These are phyloP conservation scores for Rhinophrynus dorsalis DNA, from an alignment of 2,797 vertebrate genomes.

Conservation along the genomic window DNA sequence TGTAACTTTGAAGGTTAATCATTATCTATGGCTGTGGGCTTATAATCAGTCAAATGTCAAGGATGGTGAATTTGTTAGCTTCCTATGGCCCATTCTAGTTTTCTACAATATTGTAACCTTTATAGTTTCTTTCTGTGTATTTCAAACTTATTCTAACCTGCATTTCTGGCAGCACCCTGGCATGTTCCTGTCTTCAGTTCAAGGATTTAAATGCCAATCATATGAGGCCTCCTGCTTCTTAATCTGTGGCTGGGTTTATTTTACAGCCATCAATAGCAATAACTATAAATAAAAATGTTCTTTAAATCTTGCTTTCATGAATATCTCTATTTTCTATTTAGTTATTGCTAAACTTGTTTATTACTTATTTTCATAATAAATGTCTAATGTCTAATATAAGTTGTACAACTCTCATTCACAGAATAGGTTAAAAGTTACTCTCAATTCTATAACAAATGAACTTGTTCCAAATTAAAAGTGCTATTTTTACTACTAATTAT, in stretches of 20 bases:
- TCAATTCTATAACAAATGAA: no score
- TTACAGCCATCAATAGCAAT: not conserved
- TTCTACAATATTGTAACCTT: not conserved
- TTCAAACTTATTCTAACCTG: not conserved
- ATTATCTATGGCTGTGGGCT: slow-evolving; percentile 8
- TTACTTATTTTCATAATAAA: no score
- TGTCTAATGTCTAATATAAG: no score
- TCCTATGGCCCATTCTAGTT: not conserved
- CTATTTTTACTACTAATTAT: no score
- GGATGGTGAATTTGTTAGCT: slow-evolving; percentile 18
- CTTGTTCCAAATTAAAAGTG: no score
- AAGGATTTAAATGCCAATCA: slow-evolving; percentile 37
- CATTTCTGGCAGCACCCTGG: slow-evolving; percentile 4
- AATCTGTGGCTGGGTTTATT: no score
- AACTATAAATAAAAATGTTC: no score
- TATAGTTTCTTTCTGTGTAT: not conserved
- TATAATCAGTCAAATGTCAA: slow-evolving; percentile 23
- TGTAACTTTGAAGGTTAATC: slow-evolving; percentile 26
- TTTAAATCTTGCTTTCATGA: not conserved
- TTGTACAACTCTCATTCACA: no score
- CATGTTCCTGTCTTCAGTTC: not conserved
- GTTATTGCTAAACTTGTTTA: no score
- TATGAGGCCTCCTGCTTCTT: not conserved
- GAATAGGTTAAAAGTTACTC: not conserved
- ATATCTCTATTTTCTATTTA: not conserved